Percentiles rank a stretch among this genome's conserved stretches.
Conservation (phyloP, 2,113 vertebrate species). For the Rhegmatorhina hoffmannsi region DNA sequence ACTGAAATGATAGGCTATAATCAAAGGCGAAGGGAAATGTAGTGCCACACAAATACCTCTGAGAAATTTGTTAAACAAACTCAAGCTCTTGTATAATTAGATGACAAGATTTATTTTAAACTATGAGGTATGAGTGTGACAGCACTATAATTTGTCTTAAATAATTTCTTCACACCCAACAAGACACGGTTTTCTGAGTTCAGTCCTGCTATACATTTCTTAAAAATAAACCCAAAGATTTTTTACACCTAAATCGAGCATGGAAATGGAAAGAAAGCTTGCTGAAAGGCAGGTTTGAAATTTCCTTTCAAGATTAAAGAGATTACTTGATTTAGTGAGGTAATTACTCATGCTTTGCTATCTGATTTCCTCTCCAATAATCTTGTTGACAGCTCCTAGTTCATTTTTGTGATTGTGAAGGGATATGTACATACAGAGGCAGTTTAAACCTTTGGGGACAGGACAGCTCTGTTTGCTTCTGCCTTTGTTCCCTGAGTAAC, state of each 20-base stretch:
- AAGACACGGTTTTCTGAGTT: conserved; percentile 53
- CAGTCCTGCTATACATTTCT: conserved; percentile 36
- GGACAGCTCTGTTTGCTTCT: neutral
- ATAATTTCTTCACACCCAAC: conserved; percentile 68
- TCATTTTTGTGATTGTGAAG: neutral
- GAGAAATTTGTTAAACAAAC: conserved; percentile 74
- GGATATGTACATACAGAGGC: neutral
- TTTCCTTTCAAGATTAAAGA: conserved; percentile 61
- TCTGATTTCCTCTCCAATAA: conserved; percentile 53
- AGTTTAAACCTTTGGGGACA: neutral
- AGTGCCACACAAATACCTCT: conserved; percentile 13
- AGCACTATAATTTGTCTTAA: conserved; percentile 75
- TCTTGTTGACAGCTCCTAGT: conserved; percentile 32
- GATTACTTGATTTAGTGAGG: conserved; percentile 52
- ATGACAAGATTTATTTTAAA: conserved; percentile 78
- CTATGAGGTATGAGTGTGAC: conserved; percentile 68
- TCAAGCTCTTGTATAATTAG: conserved; percentile 71
- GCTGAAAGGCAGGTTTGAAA: conserved; percentile 50
- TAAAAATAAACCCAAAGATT: conserved; percentile 40
- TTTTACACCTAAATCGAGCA: conserved; percentile 59
- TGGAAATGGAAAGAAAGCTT: conserved; percentile 49
- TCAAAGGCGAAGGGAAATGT: conserved; percentile 24
- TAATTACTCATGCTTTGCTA: conserved; percentile 66
- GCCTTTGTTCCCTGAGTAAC: neutral
- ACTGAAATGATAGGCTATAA: conserved; percentile 36